A percentile compares a stretch with the other conserved stretches of the same genome.
Conservation (phyloP, 2,888 invertebrate genomes). For the Ichneumon xanthorius region DNA sequence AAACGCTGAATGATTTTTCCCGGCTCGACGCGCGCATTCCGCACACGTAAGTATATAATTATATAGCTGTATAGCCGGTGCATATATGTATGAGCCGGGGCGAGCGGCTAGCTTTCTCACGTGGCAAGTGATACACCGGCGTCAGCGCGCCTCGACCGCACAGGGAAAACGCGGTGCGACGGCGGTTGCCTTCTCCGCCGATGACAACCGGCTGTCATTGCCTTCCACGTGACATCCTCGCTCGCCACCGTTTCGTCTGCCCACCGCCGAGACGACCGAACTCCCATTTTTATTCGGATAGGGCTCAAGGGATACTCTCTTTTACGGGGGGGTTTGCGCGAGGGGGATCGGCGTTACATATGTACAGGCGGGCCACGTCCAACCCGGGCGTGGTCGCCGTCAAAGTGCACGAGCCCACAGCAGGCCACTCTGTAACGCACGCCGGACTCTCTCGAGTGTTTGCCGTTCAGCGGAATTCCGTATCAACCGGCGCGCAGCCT, state of each 20-base stretch:
- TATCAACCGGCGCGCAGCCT: slow-evolving; percentile 61
- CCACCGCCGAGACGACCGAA: neutral
- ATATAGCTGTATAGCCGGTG: slow-evolving; percentile 44
- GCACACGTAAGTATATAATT: slow-evolving; percentile 55
- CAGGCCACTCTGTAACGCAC: neutral
- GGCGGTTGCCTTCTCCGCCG: slow-evolving; percentile 23
- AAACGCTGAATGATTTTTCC: slow-evolving; percentile 39
- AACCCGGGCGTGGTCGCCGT: slow-evolving; percentile 55
- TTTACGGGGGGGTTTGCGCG: neutral
- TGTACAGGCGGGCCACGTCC: neutral
- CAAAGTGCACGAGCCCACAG: neutral
- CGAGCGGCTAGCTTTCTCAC: slow-evolving; percentile 49
- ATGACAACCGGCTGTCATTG: slow-evolving; percentile 68
- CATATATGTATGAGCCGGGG: slow-evolving; percentile 38
- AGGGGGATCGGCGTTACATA: neutral
- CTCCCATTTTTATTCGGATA: neutral
- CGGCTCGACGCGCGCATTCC: slow-evolving; percentile 48
- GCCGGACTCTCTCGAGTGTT: slow-evolving; percentile 23
- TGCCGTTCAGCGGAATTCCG: slow-evolving; percentile 61
- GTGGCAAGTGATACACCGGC: slow-evolving; percentile 41
- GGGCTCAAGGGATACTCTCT: neutral
- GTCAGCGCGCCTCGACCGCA: slow-evolving; percentile 15
- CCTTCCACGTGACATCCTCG: slow-evolving; percentile 43
- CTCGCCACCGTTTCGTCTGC: neutral
- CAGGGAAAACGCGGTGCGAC: slow-evolving; percentile 13